phyloP scores from a whole-genome alignment of 2,797 vertebrate species.

The Pangasius sanitwongsei region DNA sequence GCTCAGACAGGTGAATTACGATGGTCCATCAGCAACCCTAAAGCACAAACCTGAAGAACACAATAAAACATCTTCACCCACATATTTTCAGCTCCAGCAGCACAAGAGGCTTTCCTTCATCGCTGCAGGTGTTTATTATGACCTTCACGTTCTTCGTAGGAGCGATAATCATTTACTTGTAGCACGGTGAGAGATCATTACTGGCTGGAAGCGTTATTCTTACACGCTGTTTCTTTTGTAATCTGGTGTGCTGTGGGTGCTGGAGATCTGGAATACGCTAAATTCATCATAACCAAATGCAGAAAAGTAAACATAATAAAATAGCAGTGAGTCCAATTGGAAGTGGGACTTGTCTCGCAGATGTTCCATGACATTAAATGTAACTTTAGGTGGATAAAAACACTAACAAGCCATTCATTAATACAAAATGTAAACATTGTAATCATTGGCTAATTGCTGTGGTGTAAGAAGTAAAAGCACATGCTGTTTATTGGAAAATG shows the following conservation, averaged over 20 bases:
- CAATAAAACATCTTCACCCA: constrained; percentile 29
- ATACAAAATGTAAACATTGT: background rate
- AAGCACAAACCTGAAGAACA: constrained; percentile 9
- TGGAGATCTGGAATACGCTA: background rate
- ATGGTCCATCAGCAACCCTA: constrained; percentile 28
- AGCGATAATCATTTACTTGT: constrained; percentile 35
- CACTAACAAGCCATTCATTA: background rate
- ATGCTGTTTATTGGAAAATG: background rate
- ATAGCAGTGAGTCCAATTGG: background rate
- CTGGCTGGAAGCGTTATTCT: constrained; percentile 21
- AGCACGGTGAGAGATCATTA: constrained; percentile 30
- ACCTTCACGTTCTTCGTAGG: constrained; percentile 34
- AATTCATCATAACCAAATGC: background rate
- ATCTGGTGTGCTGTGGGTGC: background rate
- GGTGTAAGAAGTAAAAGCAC: background rate
- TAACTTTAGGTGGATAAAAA: background rate
- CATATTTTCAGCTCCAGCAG: constrained; percentile 1
- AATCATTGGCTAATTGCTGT: background rate
- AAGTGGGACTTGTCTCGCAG: background rate
- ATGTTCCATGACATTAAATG: background rate
- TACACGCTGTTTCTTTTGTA: constrained; percentile 34
- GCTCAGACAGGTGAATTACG: constrained; percentile 9
- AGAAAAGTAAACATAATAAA: constrained; percentile 17
- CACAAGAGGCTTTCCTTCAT: constrained; percentile 22
- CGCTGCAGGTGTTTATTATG: constrained; percentile 28